Evolutionary conservation across 2,888 invertebrate species (phyloP).

Genomic region (Ephialtes manifestator): DNA sequence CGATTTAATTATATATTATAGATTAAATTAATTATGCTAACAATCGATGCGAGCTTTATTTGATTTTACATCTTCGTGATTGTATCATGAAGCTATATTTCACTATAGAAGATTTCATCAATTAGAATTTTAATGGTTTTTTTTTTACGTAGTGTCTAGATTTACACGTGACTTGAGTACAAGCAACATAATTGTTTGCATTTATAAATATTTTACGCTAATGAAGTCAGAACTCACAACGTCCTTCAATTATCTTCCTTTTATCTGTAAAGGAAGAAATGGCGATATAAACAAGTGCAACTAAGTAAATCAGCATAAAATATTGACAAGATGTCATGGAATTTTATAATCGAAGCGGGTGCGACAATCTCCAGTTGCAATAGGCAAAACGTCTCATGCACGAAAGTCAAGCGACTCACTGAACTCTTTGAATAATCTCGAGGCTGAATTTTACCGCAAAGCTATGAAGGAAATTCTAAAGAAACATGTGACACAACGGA

Average conservation of each 20-base stretch:
- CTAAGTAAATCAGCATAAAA: not conserved
- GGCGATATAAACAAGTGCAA: not conserved
- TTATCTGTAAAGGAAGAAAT: not conserved
- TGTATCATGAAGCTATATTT: too few species aligned
- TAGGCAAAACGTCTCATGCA: constrained; percentile 17
- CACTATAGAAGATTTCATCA: not conserved
- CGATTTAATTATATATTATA: too few species aligned
- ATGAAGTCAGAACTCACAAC: not conserved
- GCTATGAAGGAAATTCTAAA: constrained; percentile 19
- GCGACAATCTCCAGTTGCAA: constrained; percentile 37
- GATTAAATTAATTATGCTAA: too few species aligned
- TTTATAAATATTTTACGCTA: not conserved
- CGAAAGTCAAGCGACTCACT: constrained; percentile 62
- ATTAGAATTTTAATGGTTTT: not conserved
- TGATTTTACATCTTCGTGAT: too few species aligned
- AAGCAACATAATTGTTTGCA: not conserved
- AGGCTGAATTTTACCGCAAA: constrained; percentile 39
- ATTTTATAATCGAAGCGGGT: constrained; percentile 34
- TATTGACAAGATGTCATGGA: constrained; percentile 18
- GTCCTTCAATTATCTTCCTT: not conserved
- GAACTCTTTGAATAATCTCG: constrained; percentile 67
- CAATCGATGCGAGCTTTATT: too few species aligned
- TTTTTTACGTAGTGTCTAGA: not conserved
- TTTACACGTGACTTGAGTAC: not conserved
- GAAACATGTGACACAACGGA: not conserved